Conservation (phyloP, 2,113 vertebrate genomes). For the Phalacrocorax carbo region DNA sequence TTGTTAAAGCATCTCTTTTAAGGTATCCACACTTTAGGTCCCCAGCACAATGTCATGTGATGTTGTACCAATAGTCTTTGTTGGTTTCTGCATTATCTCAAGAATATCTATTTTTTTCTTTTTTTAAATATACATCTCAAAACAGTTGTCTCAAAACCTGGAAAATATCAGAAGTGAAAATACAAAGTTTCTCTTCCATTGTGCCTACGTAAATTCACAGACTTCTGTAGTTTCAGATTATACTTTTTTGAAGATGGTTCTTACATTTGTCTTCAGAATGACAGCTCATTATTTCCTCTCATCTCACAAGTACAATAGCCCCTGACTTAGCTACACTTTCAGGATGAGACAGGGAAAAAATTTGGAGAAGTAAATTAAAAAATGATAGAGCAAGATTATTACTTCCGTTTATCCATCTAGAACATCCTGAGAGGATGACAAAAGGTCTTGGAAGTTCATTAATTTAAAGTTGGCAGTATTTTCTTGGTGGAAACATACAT, state of each 20-base stretch:
- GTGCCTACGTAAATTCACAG: not conserved
- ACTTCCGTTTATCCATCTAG: not conserved
- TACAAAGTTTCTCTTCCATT: not conserved
- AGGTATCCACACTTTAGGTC: not conserved
- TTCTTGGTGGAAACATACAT: not conserved
- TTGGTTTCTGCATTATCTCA: not conserved
- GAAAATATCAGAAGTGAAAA: not conserved
- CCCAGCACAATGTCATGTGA: not conserved
- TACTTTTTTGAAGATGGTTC: not conserved
- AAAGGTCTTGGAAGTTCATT: not conserved
- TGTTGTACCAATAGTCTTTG: not conserved
- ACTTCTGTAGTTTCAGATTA: not conserved
- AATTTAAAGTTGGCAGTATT: not conserved
- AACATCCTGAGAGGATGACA: conserved; percentile 8
- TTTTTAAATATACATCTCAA: not conserved
- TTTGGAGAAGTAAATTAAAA: not conserved
- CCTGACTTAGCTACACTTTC: not conserved
- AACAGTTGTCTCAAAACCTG: not conserved
- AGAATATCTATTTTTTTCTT: not conserved
- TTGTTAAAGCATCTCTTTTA: not conserved
- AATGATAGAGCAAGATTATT: not conserved
- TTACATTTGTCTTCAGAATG: not conserved
- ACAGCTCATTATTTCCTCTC: not conserved
- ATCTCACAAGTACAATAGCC: not conserved
- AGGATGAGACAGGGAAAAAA: not conserved